phyloP scores from a whole-genome alignment of 2,797 vertebrate species.

The Phalanger gymnotis region DNA sequence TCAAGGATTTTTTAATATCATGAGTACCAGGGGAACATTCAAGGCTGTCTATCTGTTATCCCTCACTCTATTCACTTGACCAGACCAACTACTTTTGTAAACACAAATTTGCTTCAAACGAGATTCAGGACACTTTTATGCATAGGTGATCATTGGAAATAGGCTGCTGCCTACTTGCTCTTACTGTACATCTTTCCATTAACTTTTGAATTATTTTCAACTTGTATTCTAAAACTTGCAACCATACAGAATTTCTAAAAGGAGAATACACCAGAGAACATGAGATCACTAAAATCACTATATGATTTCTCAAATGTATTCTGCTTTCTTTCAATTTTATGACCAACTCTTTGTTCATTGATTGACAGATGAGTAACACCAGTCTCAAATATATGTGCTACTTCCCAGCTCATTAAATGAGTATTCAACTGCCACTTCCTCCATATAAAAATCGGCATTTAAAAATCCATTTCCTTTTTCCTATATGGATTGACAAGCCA shows the following conservation, averaged over 20 bases:
- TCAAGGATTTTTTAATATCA: not conserved
- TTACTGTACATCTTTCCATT: not conserved
- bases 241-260: not conserved
- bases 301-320: not conserved
- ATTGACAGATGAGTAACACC: not conserved
- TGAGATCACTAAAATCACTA: not conserved
- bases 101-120: not conserved
- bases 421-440: not conserved
- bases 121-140: not conserved
- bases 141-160: not conserved
- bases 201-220: not conserved
- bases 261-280: not conserved
- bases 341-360: not conserved
- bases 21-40: not conserved
- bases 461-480: not conserved
- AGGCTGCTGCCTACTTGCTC: not conserved
- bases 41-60: not conserved
- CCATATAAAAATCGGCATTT: not conserved
- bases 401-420: not conserved
- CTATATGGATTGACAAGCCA: not conserved
- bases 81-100: not conserved
- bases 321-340: not conserved
- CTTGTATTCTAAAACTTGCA: not conserved
- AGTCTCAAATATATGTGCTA: not conserved
- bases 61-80: not conserved